phyloP scores from a whole-genome alignment of 53 echinoderm and acorn worm genomes.

The Echinometra lucunter region DNA sequence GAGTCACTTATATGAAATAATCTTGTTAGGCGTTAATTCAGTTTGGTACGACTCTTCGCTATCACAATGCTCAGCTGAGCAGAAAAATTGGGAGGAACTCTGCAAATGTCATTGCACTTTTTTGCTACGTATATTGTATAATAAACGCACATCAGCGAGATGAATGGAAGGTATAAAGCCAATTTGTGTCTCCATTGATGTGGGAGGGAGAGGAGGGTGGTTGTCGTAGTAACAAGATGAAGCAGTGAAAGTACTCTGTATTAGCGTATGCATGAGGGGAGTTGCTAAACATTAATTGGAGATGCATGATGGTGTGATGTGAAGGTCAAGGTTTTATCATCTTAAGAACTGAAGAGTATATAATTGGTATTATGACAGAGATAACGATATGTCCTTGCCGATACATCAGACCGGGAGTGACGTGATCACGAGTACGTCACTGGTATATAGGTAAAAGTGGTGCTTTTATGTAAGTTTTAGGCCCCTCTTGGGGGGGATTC shows the following conservation, averaged over 20 bases:
- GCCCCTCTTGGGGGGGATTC: background rate
- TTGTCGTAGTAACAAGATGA: constrained; percentile 55
- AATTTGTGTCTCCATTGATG: constrained; percentile 44
- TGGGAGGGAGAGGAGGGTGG: constrained; percentile 53
- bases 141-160: background rate
- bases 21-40: constrained; percentile 66
- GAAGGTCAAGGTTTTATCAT: constrained; percentile 32
- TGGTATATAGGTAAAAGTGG: background rate
- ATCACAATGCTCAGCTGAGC: constrained; percentile 52
- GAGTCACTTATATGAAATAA: constrained; percentile 62
- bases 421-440: background rate
- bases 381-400: background rate
- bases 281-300: constrained; percentile 19
- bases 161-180: background rate
- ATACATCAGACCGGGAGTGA: background rate
- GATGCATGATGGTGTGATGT: constrained; percentile 42
- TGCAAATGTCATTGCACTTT: constrained; percentile 67
- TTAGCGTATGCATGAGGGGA: background rate
- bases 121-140: constrained; percentile 14
- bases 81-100: constrained; percentile 56
- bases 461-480: background rate
- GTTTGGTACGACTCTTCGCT: constrained; percentile 39
- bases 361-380: constrained; percentile 19
- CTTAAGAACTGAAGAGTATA: constrained; percentile 23
- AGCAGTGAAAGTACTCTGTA: constrained; percentile 46